Evolutionary conservation across 2,888 invertebrate species (phyloP).

Genomic region (Phengaris arion): DNA sequence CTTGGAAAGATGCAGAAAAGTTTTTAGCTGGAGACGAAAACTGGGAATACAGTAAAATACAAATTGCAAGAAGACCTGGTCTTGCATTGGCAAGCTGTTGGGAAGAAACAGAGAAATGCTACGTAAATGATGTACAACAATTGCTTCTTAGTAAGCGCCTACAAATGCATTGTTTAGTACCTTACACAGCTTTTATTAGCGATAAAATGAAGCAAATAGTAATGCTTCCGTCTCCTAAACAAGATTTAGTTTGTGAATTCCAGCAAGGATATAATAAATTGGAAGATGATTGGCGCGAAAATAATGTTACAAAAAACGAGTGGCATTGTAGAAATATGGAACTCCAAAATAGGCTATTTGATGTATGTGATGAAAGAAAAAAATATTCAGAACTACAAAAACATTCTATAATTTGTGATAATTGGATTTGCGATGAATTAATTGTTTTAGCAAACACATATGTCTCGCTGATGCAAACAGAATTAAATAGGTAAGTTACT

Average conservation of each 20-base stretch:
- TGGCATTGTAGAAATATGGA: slow-evolving; percentile 79
- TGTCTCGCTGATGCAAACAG: slow-evolving; percentile 79
- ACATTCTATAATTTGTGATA: slow-evolving; percentile 70
- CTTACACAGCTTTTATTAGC: slow-evolving; percentile 77
- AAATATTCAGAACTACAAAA: slow-evolving; percentile 76
- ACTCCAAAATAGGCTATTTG: slow-evolving; percentile 72
- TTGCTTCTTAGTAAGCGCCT: slow-evolving; percentile 79
- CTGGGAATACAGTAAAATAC: slow-evolving; percentile 69
- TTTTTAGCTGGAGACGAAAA: slow-evolving; percentile 66
- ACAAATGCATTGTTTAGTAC: slow-evolving; percentile 75
- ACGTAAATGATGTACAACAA: slow-evolving; percentile 76
- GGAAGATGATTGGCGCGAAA: slow-evolving; percentile 78
- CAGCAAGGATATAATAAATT: slow-evolving; percentile 81
- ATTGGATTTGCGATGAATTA: slow-evolving; percentile 79
- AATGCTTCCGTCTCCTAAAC: slow-evolving; percentile 78
- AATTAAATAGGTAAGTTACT: slow-evolving; percentile 76
- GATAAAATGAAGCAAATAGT: slow-evolving; percentile 78
- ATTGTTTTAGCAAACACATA: slow-evolving; percentile 77
- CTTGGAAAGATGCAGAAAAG: slow-evolving; percentile 49
- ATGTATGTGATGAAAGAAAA: slow-evolving; percentile 79
- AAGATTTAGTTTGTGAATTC: slow-evolving; percentile 76
- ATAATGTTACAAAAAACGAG: slow-evolving; percentile 80
- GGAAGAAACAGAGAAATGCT: slow-evolving; percentile 72
- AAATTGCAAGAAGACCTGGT: slow-evolving; percentile 57
- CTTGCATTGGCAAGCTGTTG: slow-evolving; percentile 70